A percentile compares a stretch with the other conserved stretches of the same genome.
Evolutionary conservation across 2,797 vertebrate species (phyloP).

Genomic region (Eurystomus glaucurus): DNA sequence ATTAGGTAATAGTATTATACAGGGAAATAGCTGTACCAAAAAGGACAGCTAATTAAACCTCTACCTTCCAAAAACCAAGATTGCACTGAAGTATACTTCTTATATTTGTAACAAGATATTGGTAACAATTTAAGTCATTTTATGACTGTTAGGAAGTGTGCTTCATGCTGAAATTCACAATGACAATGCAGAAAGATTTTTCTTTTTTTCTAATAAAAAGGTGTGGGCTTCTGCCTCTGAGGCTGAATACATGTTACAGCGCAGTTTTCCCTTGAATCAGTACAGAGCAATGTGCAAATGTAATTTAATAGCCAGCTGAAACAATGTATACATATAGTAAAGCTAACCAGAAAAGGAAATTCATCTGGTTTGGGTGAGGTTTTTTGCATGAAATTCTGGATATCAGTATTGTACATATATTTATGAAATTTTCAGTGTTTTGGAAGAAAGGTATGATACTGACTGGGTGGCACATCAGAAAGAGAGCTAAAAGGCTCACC

Average conservation of each 20-base stretch:
- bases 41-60: neutral
- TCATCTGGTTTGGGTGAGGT: neutral
- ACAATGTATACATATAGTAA: neutral
- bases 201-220: neutral
- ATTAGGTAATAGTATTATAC: neutral
- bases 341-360: neutral
- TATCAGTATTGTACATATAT: neutral
- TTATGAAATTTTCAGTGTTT: neutral
- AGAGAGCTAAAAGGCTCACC: neutral
- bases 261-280: neutral
- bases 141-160: neutral
- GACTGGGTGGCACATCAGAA: neutral
- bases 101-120: neutral
- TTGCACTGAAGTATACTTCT: neutral
- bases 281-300: neutral
- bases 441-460: neutral
- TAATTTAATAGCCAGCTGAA: neutral
- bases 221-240: neutral
- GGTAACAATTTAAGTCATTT: neutral
- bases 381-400: neutral
- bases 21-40: neutral
- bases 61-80: neutral
- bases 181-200: neutral
- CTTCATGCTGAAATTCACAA: neutral
- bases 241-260: accelerated